Evolutionary conservation across 1,140 invertebrate genomes (phyloP).

Genomic region (Drosophila novamexicana): DNA sequence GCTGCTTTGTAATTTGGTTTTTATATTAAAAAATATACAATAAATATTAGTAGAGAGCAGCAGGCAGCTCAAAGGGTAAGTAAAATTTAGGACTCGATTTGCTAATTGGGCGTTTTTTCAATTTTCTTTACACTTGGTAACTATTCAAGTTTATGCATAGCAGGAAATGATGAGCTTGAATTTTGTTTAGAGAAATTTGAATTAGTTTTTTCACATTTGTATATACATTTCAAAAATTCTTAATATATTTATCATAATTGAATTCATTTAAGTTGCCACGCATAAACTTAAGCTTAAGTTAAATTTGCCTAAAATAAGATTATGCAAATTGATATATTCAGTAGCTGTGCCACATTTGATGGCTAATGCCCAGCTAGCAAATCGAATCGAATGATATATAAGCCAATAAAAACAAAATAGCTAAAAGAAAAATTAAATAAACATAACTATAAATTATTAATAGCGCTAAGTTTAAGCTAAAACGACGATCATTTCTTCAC

Average conservation of each 20-base stretch:
- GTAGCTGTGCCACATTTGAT: constrained; percentile 36
- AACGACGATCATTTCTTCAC: constrained; percentile 24
- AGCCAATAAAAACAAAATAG: constrained; percentile 26
- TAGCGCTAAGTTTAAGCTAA: constrained; percentile 67
- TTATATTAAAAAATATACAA: constrained; percentile 63
- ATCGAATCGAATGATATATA: constrained; percentile 28
- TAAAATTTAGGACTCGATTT: constrained; percentile 20
- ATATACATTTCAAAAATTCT: background rate
- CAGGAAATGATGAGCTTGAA: background rate
- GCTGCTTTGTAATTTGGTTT: constrained; percentile 67
- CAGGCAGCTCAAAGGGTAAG: constrained; percentile 67
- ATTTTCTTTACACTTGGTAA: background rate
- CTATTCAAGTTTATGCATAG: background rate
- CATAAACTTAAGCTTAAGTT: constrained; percentile 1
- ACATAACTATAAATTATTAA: constrained; percentile 59
- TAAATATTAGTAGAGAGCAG: constrained; percentile 72
- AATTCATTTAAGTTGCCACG: background rate
- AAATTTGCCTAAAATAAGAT: background rate
- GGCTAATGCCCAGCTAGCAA: constrained; percentile 4
- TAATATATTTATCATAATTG: background rate
- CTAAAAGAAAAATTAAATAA: constrained; percentile 46
- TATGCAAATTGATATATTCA: constrained; percentile 1
- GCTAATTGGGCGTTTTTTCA: background rate
- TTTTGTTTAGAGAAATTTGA: background rate
- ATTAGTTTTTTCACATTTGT: background rate